phyloP scores from a whole-genome alignment of 2,113 vertebrate species.

The Psettodes erumei region DNA sequence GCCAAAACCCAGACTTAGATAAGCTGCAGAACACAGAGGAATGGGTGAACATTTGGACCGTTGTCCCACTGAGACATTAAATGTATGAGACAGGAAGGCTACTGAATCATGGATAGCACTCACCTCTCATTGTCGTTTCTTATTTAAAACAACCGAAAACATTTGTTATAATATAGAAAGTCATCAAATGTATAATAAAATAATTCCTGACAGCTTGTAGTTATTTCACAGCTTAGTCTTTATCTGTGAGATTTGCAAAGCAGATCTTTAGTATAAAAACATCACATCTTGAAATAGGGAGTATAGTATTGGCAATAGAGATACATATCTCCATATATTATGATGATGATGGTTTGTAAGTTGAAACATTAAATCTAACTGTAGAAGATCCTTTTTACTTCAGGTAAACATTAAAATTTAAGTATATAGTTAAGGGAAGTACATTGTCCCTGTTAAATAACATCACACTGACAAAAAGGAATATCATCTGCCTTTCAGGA shows the following conservation, averaged over 20 bases:
- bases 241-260: neutral
- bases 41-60: neutral
- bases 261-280: neutral
- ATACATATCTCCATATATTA: no score
- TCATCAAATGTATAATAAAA: neutral
- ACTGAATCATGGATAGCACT: neutral
- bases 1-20: neutral
- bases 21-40: neutral
- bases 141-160: neutral
- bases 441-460: no score
- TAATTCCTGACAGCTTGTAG: neutral
- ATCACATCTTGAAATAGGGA: neutral
- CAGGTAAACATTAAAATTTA: no score
- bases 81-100: no score
- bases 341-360: no score
- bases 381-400: no score
- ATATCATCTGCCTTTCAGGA: no score
- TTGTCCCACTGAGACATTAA: neutral
- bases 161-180: neutral
- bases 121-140: neutral
- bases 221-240: neutral
- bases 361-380: no score
- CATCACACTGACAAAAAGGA: no score
- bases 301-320: no score
- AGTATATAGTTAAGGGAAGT: no score